Base-by-base conservation (phyloP, 2,888 invertebrate genomes). In the Epistrophe eligans region DNA sequence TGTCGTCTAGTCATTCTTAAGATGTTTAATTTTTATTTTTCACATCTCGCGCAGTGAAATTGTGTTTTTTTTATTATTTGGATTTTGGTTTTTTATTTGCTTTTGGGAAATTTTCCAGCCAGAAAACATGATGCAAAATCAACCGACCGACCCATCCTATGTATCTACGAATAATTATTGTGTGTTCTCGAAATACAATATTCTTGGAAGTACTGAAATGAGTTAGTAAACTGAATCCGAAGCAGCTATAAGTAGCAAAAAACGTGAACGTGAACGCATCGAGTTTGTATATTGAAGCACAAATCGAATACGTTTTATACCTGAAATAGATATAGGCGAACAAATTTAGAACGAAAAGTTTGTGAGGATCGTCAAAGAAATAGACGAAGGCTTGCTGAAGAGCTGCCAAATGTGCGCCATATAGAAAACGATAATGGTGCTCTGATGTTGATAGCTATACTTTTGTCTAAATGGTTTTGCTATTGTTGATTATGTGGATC, bases 1-100 rank as follows among this genome's bases (percentile, higher is more conserved):
- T 83, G 87, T 83, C 83, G 87, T 87, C 87, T 87, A 87, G 87
- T 79, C 87, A 71, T 83, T 83, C 87, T 67, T 62, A 77, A 70
- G 64, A 83, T 76, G 50, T 83, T 79, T 73, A 19, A 58, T 83
- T 87, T 79, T 45, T 64, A n/a, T 64, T 64, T 67, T 67, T 38
- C 35, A 38, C 50, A 67, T 35, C 50, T 67, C 50, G 17, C 73
- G 11, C 50, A 32, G 19, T 28, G 38, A 66, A 62, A 19, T 50
- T 70, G 52, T 45, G 6, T 67, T 50, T 71, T 66, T n/a, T n/a
- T n/a, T n/a, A n/a, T n/a, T n/a, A n/a, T n/a, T n/a, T n/a, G n/a
- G 17, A 66, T 38, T 64, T 57, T 52, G 45, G n/a, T 10, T 40
- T 62, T 50, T 60, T 32, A n/a, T n/a, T 66, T 55, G 66, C 43